Evolutionary conservation across 1,140 invertebrate genomes (phyloP), one percentile per base, ranked within the genome.

Genomic region (Trissolcus basalis): DNA sequence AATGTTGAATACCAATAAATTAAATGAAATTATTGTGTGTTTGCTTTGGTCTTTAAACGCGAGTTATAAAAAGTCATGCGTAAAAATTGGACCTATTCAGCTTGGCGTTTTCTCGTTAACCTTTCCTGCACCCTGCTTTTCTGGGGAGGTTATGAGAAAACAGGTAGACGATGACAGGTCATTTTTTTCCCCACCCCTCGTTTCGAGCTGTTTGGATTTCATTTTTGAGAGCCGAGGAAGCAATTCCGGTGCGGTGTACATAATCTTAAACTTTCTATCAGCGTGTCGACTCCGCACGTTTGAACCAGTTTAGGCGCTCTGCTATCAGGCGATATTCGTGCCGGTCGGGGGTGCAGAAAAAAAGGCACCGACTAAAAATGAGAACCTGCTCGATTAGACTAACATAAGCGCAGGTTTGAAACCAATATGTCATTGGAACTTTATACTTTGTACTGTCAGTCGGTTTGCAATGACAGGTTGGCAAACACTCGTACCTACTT

Each of bases 191-290:
- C n/a, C n/a, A n/a, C n/a, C 19, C 19, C 19, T 27, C 19, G 19
- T 6, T 27, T n/a, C n/a, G 19, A 27, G 1, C 19, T 27, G 19
- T 27, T 27, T 27, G 19, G 19, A 27, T 27, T 39, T 39, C n/a
- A 39, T 39, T 39, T 39, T 9, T 39, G 9, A 39, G n/a, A 39
- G 19, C 19, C 6, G 19, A 27, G n/a, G 39, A n/a, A 16, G 53
- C 59, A 58, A 56, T 72, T 53, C 11, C 7, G 33, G n/a, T 6
- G 41, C 55, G 44, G 56, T 61, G n/a, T n/a, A n/a, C 6, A 67
- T 58, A 74, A 74, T 74, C 67, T 58, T 16, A 50, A 60, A 68
- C 71, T 74, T 74, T 74, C 71, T 74, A 74, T 67, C 45, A 48
- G 49, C 36, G 35, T n/a, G n/a, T n/a, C n/a, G n/a, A n/a, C n/a